Base-by-base conservation (phyloP, 2,797 vertebrate genomes). In the Scomberomorus guttatus region DNA sequence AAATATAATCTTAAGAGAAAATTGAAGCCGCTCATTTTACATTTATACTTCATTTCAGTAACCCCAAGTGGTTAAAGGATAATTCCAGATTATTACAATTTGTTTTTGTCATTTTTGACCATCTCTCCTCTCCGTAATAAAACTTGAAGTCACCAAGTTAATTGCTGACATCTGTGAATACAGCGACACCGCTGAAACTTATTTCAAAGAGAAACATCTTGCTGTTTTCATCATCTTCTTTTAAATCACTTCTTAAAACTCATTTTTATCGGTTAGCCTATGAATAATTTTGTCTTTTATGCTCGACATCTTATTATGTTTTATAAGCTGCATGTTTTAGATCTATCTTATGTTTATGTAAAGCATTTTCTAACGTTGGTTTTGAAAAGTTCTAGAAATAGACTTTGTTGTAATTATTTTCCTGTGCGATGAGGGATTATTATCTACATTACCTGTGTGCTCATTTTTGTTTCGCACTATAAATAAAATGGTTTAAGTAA, bases 1-100 rank as follows among this genome's bases (percentile, higher is more conserved):
- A 83, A 90, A 93, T 88, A 71, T 87, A 86, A 90, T 93, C 87
- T 85, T 44, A 39, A 74, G 65, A 63, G 76, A 78, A 87, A 91
- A 92, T 88, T 85, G 80, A 85, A 89, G 84, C 84, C 29, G 76
- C 81, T 90, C 77, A 79, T 87, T 90, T 76, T 74, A 82, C 82
- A 84, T 84, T 87, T 84, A 62, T 78, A 57, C 68, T 24, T 48
- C 69, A 83, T 77, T 77, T 82, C 58, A 72, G 55, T 58, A 69
- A 75, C 52, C 29, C 24, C 51, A 42, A 55, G 82, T 55, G 54
- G 69, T 80, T 52, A 85, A 79, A 74, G 60, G 72, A 86, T 70
- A 72, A 83, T 89, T 89, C 82, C 9, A 73, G 85, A 88, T 89
- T 87, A 87, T 90, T 90, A 90, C 81, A 90, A 62, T 80, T 13